Evolutionary conservation across 2,797 vertebrate species (phyloP).

Genomic region (Sebastes iracundus): DNA sequence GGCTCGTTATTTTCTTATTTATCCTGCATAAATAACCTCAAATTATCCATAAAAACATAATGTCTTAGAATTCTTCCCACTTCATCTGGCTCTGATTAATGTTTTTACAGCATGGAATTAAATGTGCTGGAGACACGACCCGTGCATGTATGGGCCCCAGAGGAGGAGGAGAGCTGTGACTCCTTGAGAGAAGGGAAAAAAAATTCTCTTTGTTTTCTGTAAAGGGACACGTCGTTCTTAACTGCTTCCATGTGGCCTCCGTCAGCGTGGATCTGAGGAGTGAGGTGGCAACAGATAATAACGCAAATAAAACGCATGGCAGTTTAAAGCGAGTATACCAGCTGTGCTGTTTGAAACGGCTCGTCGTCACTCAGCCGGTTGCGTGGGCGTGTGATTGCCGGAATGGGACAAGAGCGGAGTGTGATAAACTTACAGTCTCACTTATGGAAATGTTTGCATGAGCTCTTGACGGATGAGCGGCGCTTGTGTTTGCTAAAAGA

Average conservation of each 20-base stretch:
- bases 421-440: conserved; percentile 70
- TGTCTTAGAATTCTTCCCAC: conserved; percentile 78
- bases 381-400: conserved; percentile 64
- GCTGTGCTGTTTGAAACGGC: conserved; percentile 72
- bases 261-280: conserved; percentile 72
- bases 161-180: conserved; percentile 67
- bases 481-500: conserved; percentile 75
- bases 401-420: conserved; percentile 55
- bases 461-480: conserved; percentile 74
- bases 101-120: conserved; percentile 84
- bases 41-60: conserved; percentile 84
- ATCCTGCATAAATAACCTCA: conserved; percentile 84
- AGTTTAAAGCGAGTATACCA: conserved; percentile 70
- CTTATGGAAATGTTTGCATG: conserved; percentile 78
- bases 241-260: conserved; percentile 77
- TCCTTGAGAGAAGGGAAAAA: conserved; percentile 45
- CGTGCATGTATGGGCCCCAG: conserved; percentile 66
- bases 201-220: conserved; percentile 70
- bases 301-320: conserved; percentile 75
- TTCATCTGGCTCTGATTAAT: conserved; percentile 85
- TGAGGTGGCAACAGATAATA: conserved; percentile 81
- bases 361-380: conserved; percentile 72
- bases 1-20: conserved; percentile 78
- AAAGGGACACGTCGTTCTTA: conserved; percentile 72
- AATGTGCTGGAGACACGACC: conserved; percentile 78